Evolutionary conservation across 2,888 invertebrate genomes (phyloP).

Genomic region (Cephus spinipes): DNA sequence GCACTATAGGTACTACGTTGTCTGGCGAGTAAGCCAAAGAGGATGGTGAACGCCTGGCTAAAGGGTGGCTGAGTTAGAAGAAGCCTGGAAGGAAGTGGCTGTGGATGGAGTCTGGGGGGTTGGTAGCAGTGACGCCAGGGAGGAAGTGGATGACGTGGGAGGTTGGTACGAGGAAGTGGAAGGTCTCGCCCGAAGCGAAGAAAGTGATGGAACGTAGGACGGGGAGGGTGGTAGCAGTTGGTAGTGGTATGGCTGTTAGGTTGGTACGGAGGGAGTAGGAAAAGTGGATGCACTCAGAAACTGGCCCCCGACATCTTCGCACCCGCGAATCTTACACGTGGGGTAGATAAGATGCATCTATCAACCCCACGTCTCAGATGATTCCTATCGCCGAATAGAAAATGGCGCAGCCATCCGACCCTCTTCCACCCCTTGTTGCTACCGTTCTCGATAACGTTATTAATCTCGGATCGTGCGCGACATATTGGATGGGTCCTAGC

Average conservation of each 20-base stretch:
- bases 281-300: slow-evolving; percentile 14
- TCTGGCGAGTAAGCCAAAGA: neutral
- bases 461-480: slow-evolving; percentile 5
- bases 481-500: neutral
- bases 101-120: neutral
- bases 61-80: neutral
- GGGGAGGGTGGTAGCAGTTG: neutral
- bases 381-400: slow-evolving; percentile 5
- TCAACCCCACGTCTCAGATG: slow-evolving; percentile 14
- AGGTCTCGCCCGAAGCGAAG: neutral
- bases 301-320: slow-evolving; percentile 7
- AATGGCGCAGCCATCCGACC: neutral
- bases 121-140: neutral
- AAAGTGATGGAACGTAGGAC: neutral
- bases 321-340: slow-evolving; percentile 20
- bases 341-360: slow-evolving; percentile 28
- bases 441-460: slow-evolving; percentile 2
- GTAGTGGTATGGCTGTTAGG: neutral
- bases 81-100: neutral
- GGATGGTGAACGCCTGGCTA: neutral
- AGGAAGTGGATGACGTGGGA: too few relatives aligned
- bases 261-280: slow-evolving; percentile 2
- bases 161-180: neutral
- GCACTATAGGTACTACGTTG: neutral
- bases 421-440: neutral